Evolutionary conservation across 2,113 vertebrate species (phyloP).

Genomic region (Alosa alosa): DNA sequence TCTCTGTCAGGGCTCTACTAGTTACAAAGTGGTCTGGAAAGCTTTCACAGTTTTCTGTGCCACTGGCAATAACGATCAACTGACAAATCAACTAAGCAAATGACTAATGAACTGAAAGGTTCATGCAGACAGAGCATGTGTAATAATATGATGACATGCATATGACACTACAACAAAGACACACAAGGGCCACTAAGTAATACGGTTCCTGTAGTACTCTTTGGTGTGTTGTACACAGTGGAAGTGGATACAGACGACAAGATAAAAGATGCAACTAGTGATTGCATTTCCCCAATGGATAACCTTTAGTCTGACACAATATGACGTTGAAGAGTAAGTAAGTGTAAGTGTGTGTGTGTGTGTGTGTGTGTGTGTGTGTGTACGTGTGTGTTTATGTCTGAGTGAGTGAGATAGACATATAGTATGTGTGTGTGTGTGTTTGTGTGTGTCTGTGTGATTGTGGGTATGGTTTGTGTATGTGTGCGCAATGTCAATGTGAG

Average conservation of each 20-base stretch:
- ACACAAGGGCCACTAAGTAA: background rate
- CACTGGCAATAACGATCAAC: background rate
- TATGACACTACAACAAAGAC: background rate
- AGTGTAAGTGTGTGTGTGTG: background rate
- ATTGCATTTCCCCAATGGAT: background rate
- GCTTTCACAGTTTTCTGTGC: no score
- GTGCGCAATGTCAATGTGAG: background rate
- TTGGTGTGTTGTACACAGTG: background rate
- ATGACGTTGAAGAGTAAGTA: background rate
- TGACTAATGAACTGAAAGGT: background rate
- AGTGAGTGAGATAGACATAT: no score
- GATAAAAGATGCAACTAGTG: background rate
- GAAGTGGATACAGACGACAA: background rate
- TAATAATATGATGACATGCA: background rate
- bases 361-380: background rate
- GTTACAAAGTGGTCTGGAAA: background rate
- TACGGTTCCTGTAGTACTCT: background rate
- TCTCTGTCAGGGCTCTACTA: background rate
- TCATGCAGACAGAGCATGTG: background rate
- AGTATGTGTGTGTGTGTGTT: background rate
- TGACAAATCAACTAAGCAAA: constrained; percentile 13
- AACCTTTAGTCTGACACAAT: background rate
- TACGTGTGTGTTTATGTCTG: no score
- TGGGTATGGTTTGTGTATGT: background rate
- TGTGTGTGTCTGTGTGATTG: background rate